phyloP scores from a whole-genome alignment of 1,140 invertebrate genomes.

The Elymnias hypermnestra region DNA sequence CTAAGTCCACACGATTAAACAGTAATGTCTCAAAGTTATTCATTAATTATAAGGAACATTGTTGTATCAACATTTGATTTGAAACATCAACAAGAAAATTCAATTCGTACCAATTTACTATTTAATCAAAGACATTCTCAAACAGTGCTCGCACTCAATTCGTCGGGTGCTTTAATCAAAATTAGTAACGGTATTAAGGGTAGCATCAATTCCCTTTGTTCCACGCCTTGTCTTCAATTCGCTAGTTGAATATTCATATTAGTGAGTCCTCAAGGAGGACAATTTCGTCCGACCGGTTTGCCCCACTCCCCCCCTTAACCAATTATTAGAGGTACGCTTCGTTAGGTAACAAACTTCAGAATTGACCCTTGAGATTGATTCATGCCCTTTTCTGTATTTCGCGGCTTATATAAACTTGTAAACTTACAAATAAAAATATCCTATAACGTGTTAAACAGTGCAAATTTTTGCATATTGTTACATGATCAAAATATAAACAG shows the following conservation, averaged over 20 bases:
- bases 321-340: constrained; percentile 54
- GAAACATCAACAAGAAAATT: neutral
- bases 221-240: constrained; percentile 38
- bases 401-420: no score
- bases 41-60: no score
- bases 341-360: constrained; percentile 43
- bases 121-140: constrained; percentile 21
- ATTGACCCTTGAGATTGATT: constrained; percentile 43
- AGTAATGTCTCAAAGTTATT: no score
- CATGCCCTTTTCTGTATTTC: constrained; percentile 8
- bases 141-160: constrained; percentile 29
- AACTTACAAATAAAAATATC: no score
- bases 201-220: constrained; percentile 63
- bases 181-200: constrained; percentile 47
- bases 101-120: constrained; percentile 13
- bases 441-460: no score
- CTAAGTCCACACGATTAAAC: no score
- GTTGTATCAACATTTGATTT: neutral
- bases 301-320: constrained; percentile 28
- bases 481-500: no score
- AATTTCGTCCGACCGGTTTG: neutral
- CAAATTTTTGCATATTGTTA: no score
- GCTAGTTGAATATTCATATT: constrained; percentile 64
- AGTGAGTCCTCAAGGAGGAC: constrained; percentile 43
- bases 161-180: constrained; percentile 43